Conservation (phyloP, 2,888 invertebrate species). For the Eupeodes luniger region DNA sequence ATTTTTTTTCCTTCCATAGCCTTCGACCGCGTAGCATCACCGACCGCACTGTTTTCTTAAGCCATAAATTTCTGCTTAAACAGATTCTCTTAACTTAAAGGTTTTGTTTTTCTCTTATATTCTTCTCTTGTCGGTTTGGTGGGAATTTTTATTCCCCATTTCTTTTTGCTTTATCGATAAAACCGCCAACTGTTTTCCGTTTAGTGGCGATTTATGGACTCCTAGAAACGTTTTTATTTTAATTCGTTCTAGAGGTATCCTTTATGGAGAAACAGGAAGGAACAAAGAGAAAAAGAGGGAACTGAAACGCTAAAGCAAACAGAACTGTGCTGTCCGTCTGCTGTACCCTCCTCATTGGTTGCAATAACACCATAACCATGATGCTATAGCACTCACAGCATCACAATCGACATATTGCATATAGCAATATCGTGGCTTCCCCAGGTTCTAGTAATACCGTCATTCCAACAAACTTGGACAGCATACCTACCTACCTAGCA, state of each 20-base stretch:
- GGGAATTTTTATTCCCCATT: conserved; percentile 27
- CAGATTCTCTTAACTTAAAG: neutral
- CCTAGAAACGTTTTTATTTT: conserved; percentile 63
- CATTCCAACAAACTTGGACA: neutral
- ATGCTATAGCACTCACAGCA: neutral
- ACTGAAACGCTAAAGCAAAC: conserved; percentile 28
- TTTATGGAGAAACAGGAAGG: neutral
- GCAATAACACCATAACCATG: conserved; percentile 53
- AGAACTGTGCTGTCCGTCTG: conserved; percentile 39
- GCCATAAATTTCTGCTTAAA: conserved; percentile 10
- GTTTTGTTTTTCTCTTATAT: neutral
- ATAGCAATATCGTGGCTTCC: conserved; percentile 54
- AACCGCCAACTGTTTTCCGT: conserved; percentile 65
- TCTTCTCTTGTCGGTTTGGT: neutral
- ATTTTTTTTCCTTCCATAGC: neutral
- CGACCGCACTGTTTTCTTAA: neutral
- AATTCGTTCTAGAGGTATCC: conserved; percentile 20
- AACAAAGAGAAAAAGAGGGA: conserved; percentile 19
- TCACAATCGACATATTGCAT: conserved; percentile 62
- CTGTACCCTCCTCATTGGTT: conserved; percentile 29
- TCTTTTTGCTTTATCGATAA: conserved; percentile 16
- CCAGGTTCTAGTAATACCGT: neutral
- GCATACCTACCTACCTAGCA: conserved; percentile 6
- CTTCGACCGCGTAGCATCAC: neutral
- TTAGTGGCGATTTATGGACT: conserved; percentile 65